Conservation (phyloP, 2,113 vertebrate genomes). For the Indri indri region DNA sequence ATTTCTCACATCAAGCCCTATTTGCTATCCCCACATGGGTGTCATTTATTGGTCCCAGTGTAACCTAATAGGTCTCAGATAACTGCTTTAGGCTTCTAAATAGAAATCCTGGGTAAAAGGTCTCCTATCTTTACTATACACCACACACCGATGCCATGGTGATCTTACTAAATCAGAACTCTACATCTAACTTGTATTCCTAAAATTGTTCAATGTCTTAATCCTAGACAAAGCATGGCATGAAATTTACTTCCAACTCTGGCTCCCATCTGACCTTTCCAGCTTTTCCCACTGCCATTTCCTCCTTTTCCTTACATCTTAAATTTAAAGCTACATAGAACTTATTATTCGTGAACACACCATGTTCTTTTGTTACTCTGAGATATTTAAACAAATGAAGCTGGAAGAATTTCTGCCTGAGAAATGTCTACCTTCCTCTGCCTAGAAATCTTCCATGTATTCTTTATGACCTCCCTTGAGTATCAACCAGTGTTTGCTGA, state of each 20-base stretch:
- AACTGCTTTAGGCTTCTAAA: background rate
- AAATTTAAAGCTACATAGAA: background rate
- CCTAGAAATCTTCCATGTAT: background rate
- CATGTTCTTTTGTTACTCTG: background rate
- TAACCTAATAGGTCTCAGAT: background rate
- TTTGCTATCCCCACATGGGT: background rate
- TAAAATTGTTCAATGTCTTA: background rate
- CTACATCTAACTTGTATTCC: background rate
- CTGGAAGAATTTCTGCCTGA: background rate
- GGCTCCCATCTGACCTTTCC: background rate
- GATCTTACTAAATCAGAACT: background rate
- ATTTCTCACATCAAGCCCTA: background rate
- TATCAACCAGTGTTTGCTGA: background rate
- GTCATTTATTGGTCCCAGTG: background rate
- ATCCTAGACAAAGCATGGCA: background rate
- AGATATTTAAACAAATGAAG: background rate
- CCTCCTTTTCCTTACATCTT: background rate
- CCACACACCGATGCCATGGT: background rate
- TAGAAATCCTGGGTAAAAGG: background rate
- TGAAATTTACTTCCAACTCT: background rate
- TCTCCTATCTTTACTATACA: background rate
- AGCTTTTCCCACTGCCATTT: background rate
- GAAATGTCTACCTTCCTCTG: background rate
- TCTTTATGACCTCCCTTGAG: background rate
- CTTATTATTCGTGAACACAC: background rate